Percentiles rank a stretch among this genome's conserved stretches.
phyloP scores from a whole-genome alignment of 2,888 invertebrate species.

The Cheilosia urbana region DNA sequence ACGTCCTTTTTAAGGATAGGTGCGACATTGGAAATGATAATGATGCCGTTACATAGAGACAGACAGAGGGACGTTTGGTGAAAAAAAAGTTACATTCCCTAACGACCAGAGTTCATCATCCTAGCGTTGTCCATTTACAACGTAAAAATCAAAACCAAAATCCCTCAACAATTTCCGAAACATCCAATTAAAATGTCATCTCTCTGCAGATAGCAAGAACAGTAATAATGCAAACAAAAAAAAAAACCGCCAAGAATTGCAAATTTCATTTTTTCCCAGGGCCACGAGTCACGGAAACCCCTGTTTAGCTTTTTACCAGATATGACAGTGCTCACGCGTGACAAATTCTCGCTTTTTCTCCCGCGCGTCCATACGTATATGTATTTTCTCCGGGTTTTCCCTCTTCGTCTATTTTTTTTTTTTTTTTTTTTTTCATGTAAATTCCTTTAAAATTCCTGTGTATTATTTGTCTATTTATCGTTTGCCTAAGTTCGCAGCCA shows the following conservation, averaged over 20 bases:
- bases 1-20: too few relatives aligned
- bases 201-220: background rate
- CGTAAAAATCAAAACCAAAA: too few relatives aligned
- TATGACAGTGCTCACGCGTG: slow-evolving; percentile 68
- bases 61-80: too few relatives aligned
- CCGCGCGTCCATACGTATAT: background rate
- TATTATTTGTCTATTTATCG: slow-evolving; percentile 57
- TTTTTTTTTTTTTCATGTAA: slow-evolving; percentile 42
- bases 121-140: too few relatives aligned
- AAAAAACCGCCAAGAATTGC: background rate
- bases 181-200: slow-evolving; percentile 63
- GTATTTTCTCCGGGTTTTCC: slow-evolving; percentile 14
- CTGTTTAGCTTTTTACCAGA: slow-evolving; percentile 40
- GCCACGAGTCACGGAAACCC: slow-evolving; percentile 15
- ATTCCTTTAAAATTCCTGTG: slow-evolving; percentile 54
- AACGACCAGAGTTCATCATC: too few relatives aligned
- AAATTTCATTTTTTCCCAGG: slow-evolving; percentile 1
- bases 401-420: slow-evolving; percentile 15
- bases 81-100: too few relatives aligned
- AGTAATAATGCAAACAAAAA: background rate
- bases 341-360: slow-evolving; percentile 18
- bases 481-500: slow-evolving; percentile 54
- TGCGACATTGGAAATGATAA: too few relatives aligned
- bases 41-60: too few relatives aligned
- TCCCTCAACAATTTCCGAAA: too few relatives aligned